Percentiles rank a stretch among this genome's conserved stretches.
phyloP scores from a whole-genome alignment of 2,888 invertebrate species.

The Harpagoxenus sublaevis region DNA sequence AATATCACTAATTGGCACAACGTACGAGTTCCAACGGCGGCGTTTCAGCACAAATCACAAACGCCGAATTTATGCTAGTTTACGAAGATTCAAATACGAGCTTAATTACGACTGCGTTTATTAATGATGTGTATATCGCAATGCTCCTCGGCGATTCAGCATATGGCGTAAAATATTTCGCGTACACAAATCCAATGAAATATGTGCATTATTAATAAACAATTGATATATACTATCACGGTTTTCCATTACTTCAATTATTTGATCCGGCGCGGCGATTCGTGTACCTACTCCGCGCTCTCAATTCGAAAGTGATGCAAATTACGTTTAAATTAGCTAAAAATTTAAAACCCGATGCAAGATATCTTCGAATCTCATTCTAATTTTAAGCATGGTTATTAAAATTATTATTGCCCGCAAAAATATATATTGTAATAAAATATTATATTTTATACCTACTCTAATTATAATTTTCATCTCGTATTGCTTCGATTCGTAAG shows the following conservation, averaged over 20 bases:
- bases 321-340: background rate
- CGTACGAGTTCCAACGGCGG: background rate
- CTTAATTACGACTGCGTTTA: background rate
- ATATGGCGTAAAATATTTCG: background rate
- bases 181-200: background rate
- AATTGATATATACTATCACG: background rate
- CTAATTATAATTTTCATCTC: background rate
- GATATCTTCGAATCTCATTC: background rate
- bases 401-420: background rate
- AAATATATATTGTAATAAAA: background rate
- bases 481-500: background rate
- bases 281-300: background rate
- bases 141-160: background rate
- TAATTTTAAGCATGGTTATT: background rate
- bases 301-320: background rate
- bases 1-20: background rate
- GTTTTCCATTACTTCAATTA: slow-evolving; percentile 20
- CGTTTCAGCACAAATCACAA: slow-evolving; percentile 21
- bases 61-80: background rate
- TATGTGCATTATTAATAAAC: slow-evolving; percentile 1
- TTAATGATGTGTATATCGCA: background rate
- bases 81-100: background rate
- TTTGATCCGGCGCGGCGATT: background rate
- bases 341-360: background rate
- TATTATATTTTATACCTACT: too few species aligned